phyloP scores from a whole-genome alignment of 30 jellyfish, hydroid and myxozoan species.

The Aurelia sp. region DNA sequence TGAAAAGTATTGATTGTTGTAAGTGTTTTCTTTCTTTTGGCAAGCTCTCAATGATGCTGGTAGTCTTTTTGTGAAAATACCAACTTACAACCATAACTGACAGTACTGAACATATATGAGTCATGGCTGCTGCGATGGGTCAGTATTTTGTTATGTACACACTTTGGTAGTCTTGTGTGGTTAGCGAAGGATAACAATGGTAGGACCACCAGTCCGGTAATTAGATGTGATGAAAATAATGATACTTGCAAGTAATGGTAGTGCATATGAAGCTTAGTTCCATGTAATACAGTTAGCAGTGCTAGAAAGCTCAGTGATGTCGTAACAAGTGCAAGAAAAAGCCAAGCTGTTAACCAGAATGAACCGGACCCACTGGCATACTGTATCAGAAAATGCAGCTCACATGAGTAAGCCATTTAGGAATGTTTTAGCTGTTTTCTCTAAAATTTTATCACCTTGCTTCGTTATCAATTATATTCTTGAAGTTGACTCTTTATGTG shows the following conservation, averaged over 20 bases:
- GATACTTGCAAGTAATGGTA: neutral
- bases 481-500: no score
- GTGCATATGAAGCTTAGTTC: neutral
- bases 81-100: neutral
- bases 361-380: neutral
- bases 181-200: neutral
- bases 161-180: neutral
- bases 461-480: no score
- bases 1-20: neutral
- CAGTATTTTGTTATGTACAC: neutral
- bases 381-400: neutral
- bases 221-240: neutral
- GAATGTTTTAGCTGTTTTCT: no score
- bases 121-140: conserved; percentile 1
- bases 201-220: neutral
- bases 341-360: neutral
- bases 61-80: neutral
- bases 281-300: neutral
- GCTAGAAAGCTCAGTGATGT: neutral
- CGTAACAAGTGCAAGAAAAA: neutral
- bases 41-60: neutral
- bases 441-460: no score
- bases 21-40: neutral
- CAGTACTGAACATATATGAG: neutral
- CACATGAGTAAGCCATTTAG: neutral